Evolutionary conservation across 2,888 invertebrate genomes (phyloP), one percentile per base, ranked within the genome.

Genomic region (Syrphus vitripennis): DNA sequence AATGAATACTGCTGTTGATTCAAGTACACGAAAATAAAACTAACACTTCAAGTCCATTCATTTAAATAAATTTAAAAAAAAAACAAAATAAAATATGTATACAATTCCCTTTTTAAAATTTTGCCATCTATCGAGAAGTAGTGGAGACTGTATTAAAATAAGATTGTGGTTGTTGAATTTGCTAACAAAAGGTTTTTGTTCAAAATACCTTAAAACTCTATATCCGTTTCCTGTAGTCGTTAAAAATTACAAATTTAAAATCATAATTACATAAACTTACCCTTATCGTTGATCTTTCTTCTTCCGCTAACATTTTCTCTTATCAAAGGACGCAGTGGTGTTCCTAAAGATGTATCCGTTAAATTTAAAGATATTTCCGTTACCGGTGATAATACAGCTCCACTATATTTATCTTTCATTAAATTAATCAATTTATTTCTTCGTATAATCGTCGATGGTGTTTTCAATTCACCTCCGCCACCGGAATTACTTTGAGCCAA

Each of bases 321-420:
- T 19, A 34, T 48, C 2, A 45, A 9, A 5, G 42, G 10, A 34
- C 72, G 69, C 0, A 74, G 1, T 21, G 86, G 86, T 31, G 86
- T 82, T 16, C 69, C 77, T 65, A 86, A 77, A 9, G 6, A 29
- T n/a, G 82, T 77, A 29, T 70, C 77, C 21, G 72, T 69, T 29
- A 86, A 42, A 63, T 86, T 82, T 19, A 86, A 26, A 4, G 86
- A 81, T 48, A 86, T 82, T 37, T 86, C 86, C 0, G 81, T 86
- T 6, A 86, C 71, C 5, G 86, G 86, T 6, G 86, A 86, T 48
- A 86, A 21, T 12, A 57, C 70, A 40, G 55, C 19, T 45, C 53
- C 77, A 37, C 48, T 21, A 34, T 21, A 21, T 16, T 31, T 61
- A 24, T 84, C 80, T 9, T 57, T 84, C 2, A 57, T 48, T 9